Evolutionary conservation across 2,113 vertebrate species (phyloP).

Genomic region (Dicaeum eximium): DNA sequence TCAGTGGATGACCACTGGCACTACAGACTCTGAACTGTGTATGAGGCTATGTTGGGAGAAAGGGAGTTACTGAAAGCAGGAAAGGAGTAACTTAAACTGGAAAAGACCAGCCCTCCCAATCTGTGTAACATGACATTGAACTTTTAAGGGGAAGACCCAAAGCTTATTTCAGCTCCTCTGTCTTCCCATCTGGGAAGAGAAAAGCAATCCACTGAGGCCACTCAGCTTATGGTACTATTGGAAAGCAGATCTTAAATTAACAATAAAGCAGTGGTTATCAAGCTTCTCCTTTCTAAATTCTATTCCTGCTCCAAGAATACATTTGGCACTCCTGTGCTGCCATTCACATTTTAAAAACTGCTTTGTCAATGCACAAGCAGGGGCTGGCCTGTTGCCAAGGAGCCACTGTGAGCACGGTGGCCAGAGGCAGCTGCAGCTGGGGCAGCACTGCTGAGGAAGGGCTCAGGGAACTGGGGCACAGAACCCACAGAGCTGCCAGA

Average conservation of each 20-base stretch:
- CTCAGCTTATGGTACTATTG: not conserved
- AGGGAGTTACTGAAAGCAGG: not conserved
- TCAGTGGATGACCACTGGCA: not conserved
- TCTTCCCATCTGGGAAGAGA: not conserved
- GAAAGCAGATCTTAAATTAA: not conserved
- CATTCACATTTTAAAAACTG: not conserved
- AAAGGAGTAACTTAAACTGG: not conserved
- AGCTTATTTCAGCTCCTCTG: not conserved
- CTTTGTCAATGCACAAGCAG: not conserved
- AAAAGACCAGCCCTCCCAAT: not conserved
- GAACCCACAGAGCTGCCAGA: not conserved
- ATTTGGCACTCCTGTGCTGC: not conserved
- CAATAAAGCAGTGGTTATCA: not conserved
- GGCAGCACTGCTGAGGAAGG: not conserved
- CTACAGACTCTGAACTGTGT: not conserved
- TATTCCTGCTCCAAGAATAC: not conserved
- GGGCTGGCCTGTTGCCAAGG: not conserved
- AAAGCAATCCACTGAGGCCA: not conserved
- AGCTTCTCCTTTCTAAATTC: not conserved
- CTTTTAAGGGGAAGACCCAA: not conserved
- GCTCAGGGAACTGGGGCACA: not conserved
- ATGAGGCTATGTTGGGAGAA: not conserved
- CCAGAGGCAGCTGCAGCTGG: rapidly evolving
- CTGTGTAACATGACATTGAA: not conserved
- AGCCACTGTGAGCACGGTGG: not conserved